Base-by-base conservation (phyloP, 2,797 vertebrate species). In the Cacajao melanocephalus region DNA sequence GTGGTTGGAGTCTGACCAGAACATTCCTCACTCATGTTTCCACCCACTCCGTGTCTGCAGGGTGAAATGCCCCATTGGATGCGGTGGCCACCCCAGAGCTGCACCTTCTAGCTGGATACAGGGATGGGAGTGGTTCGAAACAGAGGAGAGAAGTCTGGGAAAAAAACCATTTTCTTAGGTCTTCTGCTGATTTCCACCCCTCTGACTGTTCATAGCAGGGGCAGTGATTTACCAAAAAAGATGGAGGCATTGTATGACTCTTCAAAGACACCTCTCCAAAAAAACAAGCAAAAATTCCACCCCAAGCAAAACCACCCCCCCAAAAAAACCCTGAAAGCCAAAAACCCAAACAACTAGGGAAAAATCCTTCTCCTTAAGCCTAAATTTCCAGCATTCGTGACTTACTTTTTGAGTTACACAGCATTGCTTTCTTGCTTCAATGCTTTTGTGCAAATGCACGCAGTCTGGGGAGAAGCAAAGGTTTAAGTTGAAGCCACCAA, bases 1-100 rank as follows among this genome's bases (percentile, higher is more conserved):
- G 67, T 96, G 97, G 58, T 52, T 97, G 94, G 97, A 97, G 79
- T 52, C 94, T 19, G 73, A 95, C 87, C 96, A 97, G 94, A 88
- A 73, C 96, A 57, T 93, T 98, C 96, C 92, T 64, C 13, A 12
- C 36, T 83, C 24, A 28, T 89, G 91, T 97, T 97, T 97, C 94
- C 88, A 26, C 64, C 19, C 81, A 75, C 75, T 97, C 86, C 19
- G 57, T 94, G 89, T 50, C 72, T 95, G 94, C 22, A 1, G 30
- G 61, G 39, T 57, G 82, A 94, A 86, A 30, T 83, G 87, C 82
- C 46, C 73, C 3, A 1, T 44, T 80, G 79, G 96, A 81, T 73
- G 33, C 0, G 1, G 79, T 28, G 89, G 81, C 58, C 92, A 73
- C 52, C 76, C 30, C 36, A 44, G 87, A 85, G 58, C 48, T 0